Percentiles rank a stretch among this genome's conserved stretches.
Evolutionary conservation across 2,888 invertebrate genomes (phyloP).

Genomic region (Drosophila austrosaltans): DNA sequence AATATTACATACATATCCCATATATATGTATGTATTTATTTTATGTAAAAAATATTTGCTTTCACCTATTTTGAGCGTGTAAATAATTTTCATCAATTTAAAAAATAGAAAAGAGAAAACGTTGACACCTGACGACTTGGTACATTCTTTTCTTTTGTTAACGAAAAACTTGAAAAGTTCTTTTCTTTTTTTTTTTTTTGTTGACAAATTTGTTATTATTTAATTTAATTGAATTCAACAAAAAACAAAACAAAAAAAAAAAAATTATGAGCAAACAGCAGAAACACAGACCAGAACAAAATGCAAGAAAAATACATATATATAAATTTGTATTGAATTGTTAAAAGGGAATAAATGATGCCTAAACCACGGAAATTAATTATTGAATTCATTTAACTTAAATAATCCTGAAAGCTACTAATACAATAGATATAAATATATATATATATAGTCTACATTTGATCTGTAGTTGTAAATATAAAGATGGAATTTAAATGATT

Average conservation of each 20-base stretch:
- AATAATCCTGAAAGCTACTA: too few relatives aligned
- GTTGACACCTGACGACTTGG: slow-evolving; percentile 60
- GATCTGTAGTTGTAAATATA: too few relatives aligned
- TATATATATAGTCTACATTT: too few relatives aligned
- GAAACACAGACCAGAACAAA: slow-evolving; percentile 36
- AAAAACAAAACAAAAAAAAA: slow-evolving; percentile 31
- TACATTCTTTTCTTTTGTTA: slow-evolving; percentile 35
- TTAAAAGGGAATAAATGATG: slow-evolving; percentile 12
- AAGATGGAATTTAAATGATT: too few relatives aligned
- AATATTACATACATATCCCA: slow-evolving; percentile 37
- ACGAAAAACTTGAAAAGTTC: slow-evolving; percentile 51
- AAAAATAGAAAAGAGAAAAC: slow-evolving; percentile 15
- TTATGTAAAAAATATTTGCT: slow-evolving; percentile 39
- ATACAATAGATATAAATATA: too few relatives aligned
- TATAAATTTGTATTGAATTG: slow-evolving; percentile 14
- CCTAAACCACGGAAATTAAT: not conserved
- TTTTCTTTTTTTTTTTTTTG: slow-evolving; percentile 57
- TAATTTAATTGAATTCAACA: slow-evolving; percentile 46
- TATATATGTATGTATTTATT: slow-evolving; percentile 20
- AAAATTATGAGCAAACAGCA: slow-evolving; percentile 26
- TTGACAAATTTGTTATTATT: slow-evolving; percentile 38
- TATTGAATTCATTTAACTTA: not conserved
- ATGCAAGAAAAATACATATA: slow-evolving; percentile 7
- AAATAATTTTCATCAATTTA: slow-evolving; percentile 58
- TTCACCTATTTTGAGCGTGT: slow-evolving; percentile 50